phyloP scores from a whole-genome alignment of 2,797 vertebrate genomes.

The Nannoperca australis region DNA sequence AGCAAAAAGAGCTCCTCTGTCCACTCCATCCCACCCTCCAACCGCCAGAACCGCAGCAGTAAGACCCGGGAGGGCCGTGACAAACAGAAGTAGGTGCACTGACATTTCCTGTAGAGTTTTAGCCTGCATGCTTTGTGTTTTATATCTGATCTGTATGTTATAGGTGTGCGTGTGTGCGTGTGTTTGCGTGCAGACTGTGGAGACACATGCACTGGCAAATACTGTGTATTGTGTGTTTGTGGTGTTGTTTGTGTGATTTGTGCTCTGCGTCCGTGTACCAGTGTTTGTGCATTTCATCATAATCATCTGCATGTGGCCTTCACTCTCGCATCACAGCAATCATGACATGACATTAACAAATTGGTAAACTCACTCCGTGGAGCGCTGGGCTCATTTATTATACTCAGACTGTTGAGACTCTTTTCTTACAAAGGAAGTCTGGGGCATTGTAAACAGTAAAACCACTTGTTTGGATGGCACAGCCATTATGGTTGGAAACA shows the following conservation, averaged over 20 bases:
- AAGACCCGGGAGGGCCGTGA: constrained; percentile 95
- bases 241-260: constrained; percentile 60
- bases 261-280: constrained; percentile 62
- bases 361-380: constrained; percentile 36
- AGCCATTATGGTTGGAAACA: constrained; percentile 50
- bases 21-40: constrained; percentile 94
- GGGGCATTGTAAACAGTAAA: constrained; percentile 44
- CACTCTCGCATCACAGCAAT: constrained; percentile 71
- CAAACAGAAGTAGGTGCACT: constrained; percentile 94
- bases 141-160: constrained; percentile 41
- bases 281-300: constrained; percentile 72
- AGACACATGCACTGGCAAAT: constrained; percentile 54
- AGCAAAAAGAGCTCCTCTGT: constrained; percentile 99
- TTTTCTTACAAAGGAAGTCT: constrained; percentile 29
- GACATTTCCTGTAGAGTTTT: constrained; percentile 54
- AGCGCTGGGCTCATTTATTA: constrained; percentile 36
- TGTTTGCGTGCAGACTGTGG: constrained; percentile 59
- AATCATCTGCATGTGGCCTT: constrained; percentile 80
- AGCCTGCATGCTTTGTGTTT: constrained; percentile 60
- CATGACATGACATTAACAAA: constrained; percentile 68
- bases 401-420: constrained; percentile 9
- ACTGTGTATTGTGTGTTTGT: constrained; percentile 55
- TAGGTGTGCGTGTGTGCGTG: constrained; percentile 23
- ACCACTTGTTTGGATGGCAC: constrained; percentile 47
- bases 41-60: constrained; percentile 94